Base-by-base conservation (phyloP, 2,888 invertebrate genomes). In the Autographa pulchrina region DNA sequence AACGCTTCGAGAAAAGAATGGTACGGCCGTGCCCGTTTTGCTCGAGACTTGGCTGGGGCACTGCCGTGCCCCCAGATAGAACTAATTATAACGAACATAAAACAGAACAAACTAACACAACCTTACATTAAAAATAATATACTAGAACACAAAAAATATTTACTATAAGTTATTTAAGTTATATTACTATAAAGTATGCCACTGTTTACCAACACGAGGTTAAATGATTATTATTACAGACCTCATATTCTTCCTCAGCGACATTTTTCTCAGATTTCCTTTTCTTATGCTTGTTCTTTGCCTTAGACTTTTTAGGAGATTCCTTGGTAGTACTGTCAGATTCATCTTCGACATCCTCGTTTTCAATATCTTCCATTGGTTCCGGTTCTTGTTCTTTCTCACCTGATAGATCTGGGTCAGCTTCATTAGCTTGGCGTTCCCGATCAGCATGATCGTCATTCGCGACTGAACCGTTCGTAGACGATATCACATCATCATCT, bases 201-300 rank as follows among this genome's bases (percentile, higher is more conserved):
- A 48, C 16, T 80, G 71, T 80, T 75, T 65, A 77, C 71, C 63
- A 77, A 80, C 52, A 77, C 25, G 43, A 35, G 0, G 14, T n/a
- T 43, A 7, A 56, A 56, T 43, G 41, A 16, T n/a, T 9, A 62
- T 18, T 20, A 67, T 8, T 56, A 84, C 86, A 64, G 79, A 96
- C 97, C 96, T 97, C 96, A 78, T 96, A 96, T 72, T 96, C 96
- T 70, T 95, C 92, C 68, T 92, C 91, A 11, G 67, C 85, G 3
- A 85, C 82, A 71, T 77, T 89, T 75, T 94, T 93, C 13, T 92
- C 93, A 4, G 88, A 87, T 85, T 90, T 93, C 83, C 86, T 91
- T 85, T 94, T 93, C 76, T 92, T 94, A 63, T 86, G 78, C 87
- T 91, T 91, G 72, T 80, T 85, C 80, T 89, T 91, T 35, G 87